phyloP scores from a whole-genome alignment of 2,113 vertebrate species.

The Rhinichthys klamathensis region DNA sequence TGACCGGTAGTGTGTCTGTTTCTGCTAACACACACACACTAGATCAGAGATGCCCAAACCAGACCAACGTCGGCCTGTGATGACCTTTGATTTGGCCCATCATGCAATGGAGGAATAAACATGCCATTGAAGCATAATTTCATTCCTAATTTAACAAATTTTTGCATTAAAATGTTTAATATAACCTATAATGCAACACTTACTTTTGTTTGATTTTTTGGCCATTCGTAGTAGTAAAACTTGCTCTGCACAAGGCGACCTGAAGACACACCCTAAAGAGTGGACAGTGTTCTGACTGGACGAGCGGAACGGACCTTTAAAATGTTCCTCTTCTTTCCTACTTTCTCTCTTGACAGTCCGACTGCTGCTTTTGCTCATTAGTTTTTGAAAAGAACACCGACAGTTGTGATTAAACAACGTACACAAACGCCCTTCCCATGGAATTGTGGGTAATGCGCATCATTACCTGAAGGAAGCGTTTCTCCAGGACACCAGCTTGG shows the following conservation, averaged over 20 bases:
- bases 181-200: neutral
- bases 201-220: neutral
- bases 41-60: neutral
- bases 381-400: slow-evolving; percentile 11
- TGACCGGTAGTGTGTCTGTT: neutral
- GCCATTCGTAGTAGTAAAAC: neutral
- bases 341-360: neutral
- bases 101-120: neutral
- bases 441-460: slow-evolving; percentile 32
- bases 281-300: neutral
- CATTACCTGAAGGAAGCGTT: neutral
- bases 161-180: neutral
- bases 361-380: slow-evolving; percentile 35
- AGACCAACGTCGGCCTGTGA: neutral
- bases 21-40: neutral
- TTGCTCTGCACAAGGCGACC: neutral
- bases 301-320: neutral
- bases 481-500: slow-evolving; percentile 52
- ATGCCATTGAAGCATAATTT: no score
- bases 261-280: neutral
- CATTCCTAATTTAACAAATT: neutral
- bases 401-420: slow-evolving; percentile 40
- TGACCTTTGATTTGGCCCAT: neutral
- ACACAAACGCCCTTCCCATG: neutral
- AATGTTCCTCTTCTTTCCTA: neutral